Base-by-base conservation (phyloP, 2,797 vertebrate genomes). In the Otus scops region DNA sequence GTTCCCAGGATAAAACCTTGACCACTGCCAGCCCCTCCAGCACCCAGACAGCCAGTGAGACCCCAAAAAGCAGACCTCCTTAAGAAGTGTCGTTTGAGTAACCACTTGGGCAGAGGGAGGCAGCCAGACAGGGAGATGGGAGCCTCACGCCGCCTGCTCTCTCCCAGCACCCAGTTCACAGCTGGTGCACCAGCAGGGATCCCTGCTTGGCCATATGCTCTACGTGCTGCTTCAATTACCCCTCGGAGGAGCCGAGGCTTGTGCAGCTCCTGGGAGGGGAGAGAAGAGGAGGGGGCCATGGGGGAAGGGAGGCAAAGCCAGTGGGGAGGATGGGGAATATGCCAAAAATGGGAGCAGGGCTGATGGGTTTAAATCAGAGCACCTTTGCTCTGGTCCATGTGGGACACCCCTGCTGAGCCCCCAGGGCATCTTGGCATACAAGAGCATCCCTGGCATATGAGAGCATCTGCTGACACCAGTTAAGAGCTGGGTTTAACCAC, bases 111-210 rank as follows among this genome's bases (percentile, higher is more conserved):
- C 90, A 67, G 97, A 50, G 95, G 88, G 79, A 81, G 59, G 78
- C 87, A 69, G 95, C 85, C 96, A 97, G 97, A 85, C 91, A 94
- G 92, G 83, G 97, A 95, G 96, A 91, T 60, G 89, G 95, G 95
- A 94, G 97, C 93, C 96, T 97, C 98, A 98, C 98, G 98, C 98
- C 98, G 97, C 89, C 95, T 97, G 97, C 98, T 94, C 98, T 93
- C 98, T 98, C 97, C 96, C 95, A 89, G 98, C 98, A 98, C 98
- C 97, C 99, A 99, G 98, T 98, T 98, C 98, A 98, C 99, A 99
- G 99, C 99, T 99, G 99, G 98, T 98, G 98, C 98, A 98, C 97
- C 99, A 99, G 99, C 99, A 99, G 99, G 98, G 98, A 98, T 95
- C 98, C 98, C 98, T 98, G 98, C 98, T 97, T 90, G 97, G 97